Conservation (phyloP, 2,797 vertebrate genomes). For the Tympanoctomys barrerae region DNA sequence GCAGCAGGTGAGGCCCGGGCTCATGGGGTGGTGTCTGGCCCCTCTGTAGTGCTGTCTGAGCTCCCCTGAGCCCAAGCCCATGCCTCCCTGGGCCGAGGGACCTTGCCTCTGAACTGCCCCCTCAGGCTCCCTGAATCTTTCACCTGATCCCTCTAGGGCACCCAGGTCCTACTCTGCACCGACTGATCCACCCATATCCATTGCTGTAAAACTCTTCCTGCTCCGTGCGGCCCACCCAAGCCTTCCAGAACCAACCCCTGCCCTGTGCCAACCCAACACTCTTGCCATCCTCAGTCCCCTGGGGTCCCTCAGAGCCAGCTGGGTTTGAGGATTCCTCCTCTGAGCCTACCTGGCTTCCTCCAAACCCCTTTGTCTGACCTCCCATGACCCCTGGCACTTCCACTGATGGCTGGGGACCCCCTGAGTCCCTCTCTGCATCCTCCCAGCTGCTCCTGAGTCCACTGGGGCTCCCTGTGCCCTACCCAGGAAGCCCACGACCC, state of each 20-base stretch:
- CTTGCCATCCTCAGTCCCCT: not conserved
- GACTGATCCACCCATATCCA: not conserved
- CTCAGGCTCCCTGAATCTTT: not conserved
- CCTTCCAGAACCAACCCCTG: not conserved
- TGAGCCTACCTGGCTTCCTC: not conserved
- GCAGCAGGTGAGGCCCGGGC: conserved; percentile 90
- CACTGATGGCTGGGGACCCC: not conserved
- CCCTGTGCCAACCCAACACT: fast-evolving
- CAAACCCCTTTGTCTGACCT: not conserved
- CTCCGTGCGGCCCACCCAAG: not conserved
- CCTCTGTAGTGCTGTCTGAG: not conserved
- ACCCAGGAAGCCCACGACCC: not conserved
- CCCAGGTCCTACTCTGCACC: not conserved
- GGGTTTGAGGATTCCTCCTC: not conserved
- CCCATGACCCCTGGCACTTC: not conserved
- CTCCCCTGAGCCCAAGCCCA: not conserved
- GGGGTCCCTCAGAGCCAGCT: not conserved
- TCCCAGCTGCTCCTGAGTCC: not conserved
- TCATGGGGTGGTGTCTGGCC: not conserved
- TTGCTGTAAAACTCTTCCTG: not conserved
- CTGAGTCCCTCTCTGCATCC: not conserved
- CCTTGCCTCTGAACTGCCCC: not conserved
- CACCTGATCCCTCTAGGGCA: not conserved
- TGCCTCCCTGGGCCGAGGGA: not conserved
- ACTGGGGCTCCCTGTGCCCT: not conserved